Conservation (phyloP, 2,797 vertebrate species). For the Melanotaenia nigrans region DNA sequence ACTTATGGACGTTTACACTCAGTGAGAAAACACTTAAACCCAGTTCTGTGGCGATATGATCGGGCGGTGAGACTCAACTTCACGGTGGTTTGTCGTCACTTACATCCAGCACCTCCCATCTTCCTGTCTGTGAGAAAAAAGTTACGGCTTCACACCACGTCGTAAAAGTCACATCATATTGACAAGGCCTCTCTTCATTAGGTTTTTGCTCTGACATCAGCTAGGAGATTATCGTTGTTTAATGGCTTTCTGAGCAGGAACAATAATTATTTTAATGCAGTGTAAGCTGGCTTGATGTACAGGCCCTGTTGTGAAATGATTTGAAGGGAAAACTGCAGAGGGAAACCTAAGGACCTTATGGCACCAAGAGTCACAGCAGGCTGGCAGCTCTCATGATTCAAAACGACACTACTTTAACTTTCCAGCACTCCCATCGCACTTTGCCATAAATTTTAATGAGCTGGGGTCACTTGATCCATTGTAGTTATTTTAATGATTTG, state of each 20-base stretch:
- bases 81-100: constrained; percentile 71
- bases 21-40: constrained; percentile 55
- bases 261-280: constrained; percentile 35
- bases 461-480: constrained; percentile 46
- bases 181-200: constrained; percentile 33
- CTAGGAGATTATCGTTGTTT: constrained; percentile 34
- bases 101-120: constrained; percentile 39
- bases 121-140: constrained; percentile 34
- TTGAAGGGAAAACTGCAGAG: constrained; percentile 45
- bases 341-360: constrained; percentile 65
- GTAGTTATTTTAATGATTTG: constrained; percentile 56
- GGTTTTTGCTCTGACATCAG: constrained; percentile 25
- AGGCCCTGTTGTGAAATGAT: constrained; percentile 37
- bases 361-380: constrained; percentile 60
- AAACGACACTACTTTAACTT: constrained; percentile 60
- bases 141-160: constrained; percentile 39
- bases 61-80: constrained; percentile 48
- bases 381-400: constrained; percentile 60
- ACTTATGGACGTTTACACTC: constrained; percentile 52
- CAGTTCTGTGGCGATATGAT: constrained; percentile 30
- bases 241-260: constrained; percentile 48
- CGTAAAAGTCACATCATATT: constrained; percentile 54
- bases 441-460: constrained; percentile 63
- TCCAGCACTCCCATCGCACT: constrained; percentile 54
- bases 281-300: constrained; percentile 36